phyloP scores from a whole-genome alignment of 2,888 invertebrate genomes.

The Salticus scenicus region DNA sequence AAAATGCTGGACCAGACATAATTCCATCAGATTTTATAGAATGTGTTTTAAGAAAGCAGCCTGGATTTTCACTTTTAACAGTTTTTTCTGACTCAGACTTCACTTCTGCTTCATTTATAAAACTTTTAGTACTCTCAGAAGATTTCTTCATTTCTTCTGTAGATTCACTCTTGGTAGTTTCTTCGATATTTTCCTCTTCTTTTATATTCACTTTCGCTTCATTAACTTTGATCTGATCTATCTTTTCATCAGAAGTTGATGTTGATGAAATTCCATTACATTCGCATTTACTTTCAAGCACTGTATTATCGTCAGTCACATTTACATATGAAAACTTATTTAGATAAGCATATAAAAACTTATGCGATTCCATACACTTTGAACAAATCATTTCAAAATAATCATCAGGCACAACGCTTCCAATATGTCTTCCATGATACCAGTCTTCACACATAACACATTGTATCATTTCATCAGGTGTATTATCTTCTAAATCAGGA shows the following conservation, averaged over 20 bases:
- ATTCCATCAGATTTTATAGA: not conserved
- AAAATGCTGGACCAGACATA: slow-evolving; percentile 74
- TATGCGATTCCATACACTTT: slow-evolving; percentile 84
- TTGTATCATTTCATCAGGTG: slow-evolving; percentile 95
- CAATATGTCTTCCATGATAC: slow-evolving; percentile 84
- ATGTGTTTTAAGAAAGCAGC: slow-evolving; percentile 17
- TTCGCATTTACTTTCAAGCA: not conserved
- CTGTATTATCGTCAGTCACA: slow-evolving; percentile 6
- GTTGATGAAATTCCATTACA: not conserved
- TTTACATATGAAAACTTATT: not conserved
- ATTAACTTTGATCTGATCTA: no score
- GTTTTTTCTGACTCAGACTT: not conserved
- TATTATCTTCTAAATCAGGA: slow-evolving; percentile 89
- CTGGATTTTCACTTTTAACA: not conserved
- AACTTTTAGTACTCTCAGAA: not conserved
- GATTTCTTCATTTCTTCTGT: not conserved
- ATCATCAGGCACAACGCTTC: slow-evolving; percentile 74
- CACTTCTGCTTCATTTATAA: not conserved
- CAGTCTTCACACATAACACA: slow-evolving; percentile 98
- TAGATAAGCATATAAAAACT: slow-evolving; percentile 85
- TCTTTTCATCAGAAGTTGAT: not conserved
- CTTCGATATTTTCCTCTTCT: not conserved
- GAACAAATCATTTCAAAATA: slow-evolving; percentile 90
- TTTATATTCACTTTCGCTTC: not conserved
- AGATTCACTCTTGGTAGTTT: not conserved